A percentile compares a stretch with the other conserved stretches of the same genome.
Evolutionary conservation across 2,113 vertebrate genomes (phyloP).

Genomic region (Gorsachius goisagi): DNA sequence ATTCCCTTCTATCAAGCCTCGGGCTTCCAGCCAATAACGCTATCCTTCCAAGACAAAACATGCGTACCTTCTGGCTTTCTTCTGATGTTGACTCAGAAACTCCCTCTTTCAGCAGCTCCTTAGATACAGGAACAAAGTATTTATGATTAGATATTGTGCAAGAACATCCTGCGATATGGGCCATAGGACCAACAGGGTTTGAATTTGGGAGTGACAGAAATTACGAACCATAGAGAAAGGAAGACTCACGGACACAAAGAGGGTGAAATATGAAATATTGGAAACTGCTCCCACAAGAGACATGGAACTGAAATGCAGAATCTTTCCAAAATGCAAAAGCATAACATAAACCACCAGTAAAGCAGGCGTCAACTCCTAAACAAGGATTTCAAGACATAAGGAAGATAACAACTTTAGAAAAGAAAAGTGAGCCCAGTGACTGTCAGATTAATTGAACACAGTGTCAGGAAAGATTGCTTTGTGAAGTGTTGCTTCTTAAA

Average conservation of each 20-base stretch:
- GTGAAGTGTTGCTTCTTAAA: slow-evolving; percentile 38
- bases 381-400: slow-evolving; percentile 31
- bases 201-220: not conserved
- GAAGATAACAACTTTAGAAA: slow-evolving; percentile 47
- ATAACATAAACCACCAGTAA: not conserved
- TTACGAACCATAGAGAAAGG: not conserved
- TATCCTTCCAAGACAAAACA: slow-evolving; percentile 23
- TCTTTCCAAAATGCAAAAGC: slow-evolving; percentile 17
- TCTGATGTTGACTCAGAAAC: not conserved
- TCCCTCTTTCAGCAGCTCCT: not conserved
- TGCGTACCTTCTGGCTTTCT: slow-evolving; percentile 12
- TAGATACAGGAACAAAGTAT: not conserved
- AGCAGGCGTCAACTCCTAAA: not conserved
- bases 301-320: not conserved
- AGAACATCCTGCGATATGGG: not conserved
- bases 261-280: not conserved
- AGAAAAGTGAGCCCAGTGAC: slow-evolving; percentile 41
- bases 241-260: not conserved
- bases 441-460: slow-evolving; percentile 64
- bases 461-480: slow-evolving; percentile 35
- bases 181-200: not conserved
- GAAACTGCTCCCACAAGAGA: not conserved
- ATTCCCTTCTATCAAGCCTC: not conserved
- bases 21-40: not conserved
- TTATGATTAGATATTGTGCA: not conserved